A percentile compares a stretch with the other conserved stretches of the same genome.
phyloP scores from a whole-genome alignment of 2,113 vertebrate species.

The Tapirus terrestris region DNA sequence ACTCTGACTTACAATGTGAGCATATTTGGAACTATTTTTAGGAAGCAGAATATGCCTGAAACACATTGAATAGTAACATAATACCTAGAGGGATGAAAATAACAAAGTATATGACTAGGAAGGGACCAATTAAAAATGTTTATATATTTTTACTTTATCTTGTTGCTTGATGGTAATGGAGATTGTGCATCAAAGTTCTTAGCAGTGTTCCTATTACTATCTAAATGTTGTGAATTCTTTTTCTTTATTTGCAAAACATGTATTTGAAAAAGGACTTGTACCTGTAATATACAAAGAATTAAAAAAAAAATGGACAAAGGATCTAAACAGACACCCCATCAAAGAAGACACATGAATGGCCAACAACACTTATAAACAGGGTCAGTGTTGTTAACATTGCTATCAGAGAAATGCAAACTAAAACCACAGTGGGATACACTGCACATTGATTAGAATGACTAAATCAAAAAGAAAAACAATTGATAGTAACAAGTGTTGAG shows the following conservation, averaged over 20 bases:
- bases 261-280: background rate
- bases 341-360: background rate
- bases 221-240: background rate
- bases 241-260: background rate
- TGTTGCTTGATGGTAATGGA: slow-evolving; percentile 23
- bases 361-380: background rate
- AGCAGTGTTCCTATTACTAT: background rate
- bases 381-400: background rate
- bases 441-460: background rate
- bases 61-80: background rate
- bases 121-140: background rate
- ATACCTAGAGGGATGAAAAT: background rate
- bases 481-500: background rate
- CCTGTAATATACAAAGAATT: background rate
- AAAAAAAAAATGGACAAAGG: background rate
- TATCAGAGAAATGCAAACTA: background rate
- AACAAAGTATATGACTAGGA: background rate
- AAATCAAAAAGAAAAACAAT: background rate
- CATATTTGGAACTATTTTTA: slow-evolving; percentile 47
- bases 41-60: slow-evolving; percentile 13
- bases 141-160: slow-evolving; percentile 28
- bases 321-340: background rate
- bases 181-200: background rate
- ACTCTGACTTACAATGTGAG: background rate
- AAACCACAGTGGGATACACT: background rate